phyloP scores from a whole-genome alignment of 2,113 vertebrate species.

The Paracyprichromis sp. region DNA sequence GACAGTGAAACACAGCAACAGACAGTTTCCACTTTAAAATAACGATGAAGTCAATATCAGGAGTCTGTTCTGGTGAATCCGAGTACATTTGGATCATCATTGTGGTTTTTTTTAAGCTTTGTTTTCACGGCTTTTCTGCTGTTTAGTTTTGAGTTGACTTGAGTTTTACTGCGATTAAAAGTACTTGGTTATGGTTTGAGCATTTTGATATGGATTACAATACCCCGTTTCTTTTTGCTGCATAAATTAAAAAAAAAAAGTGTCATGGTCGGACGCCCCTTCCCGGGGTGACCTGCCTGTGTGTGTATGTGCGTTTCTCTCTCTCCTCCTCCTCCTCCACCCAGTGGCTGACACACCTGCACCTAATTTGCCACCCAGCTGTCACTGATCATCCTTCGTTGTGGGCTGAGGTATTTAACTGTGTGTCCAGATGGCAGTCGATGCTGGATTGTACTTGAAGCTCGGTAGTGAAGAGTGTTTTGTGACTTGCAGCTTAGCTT shows the following conservation, averaged over 20 bases:
- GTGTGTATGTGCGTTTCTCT: too few species aligned
- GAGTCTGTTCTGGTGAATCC: rapidly evolving
- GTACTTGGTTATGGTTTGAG: background rate
- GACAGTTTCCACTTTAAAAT: background rate
- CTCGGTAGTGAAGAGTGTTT: too few species aligned
- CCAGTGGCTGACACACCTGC: too few species aligned
- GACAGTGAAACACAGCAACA: background rate
- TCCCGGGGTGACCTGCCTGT: too few species aligned
- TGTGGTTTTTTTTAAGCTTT: rapidly evolving
- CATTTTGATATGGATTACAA: background rate
- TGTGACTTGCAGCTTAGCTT: too few species aligned
- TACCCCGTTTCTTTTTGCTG: rapidly evolving
- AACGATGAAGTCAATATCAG: background rate
- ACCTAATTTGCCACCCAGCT: too few species aligned
- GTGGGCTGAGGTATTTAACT: too few species aligned
- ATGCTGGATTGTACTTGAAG: too few species aligned
- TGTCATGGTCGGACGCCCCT: too few species aligned
- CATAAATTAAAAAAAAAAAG: rapidly evolving
- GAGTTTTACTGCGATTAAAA: background rate
- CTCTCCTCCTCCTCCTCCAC: too few species aligned
- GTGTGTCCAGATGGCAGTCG: too few species aligned
- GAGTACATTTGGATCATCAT: background rate
- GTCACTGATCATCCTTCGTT: too few species aligned
- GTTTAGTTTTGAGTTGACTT: background rate
- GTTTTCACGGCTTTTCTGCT: background rate